Evolutionary conservation across 2,888 invertebrate species (phyloP).

Genomic region (Acrobasis consociella): DNA sequence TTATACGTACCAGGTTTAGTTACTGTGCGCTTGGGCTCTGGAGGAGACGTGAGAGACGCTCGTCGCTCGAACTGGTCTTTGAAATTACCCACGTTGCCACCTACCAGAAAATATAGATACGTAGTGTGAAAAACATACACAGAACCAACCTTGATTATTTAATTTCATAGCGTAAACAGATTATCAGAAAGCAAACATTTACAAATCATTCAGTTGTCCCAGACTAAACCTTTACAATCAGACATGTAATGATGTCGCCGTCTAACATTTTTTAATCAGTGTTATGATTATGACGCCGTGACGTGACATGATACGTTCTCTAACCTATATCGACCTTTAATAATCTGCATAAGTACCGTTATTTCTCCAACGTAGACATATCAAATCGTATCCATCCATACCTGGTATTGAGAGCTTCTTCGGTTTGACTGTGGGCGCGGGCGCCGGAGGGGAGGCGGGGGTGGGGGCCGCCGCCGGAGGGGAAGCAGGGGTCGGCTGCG

Average conservation of each 20-base stretch:
- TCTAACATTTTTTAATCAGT: background rate
- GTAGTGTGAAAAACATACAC: no score
- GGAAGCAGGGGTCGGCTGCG: slow-evolving; percentile 47
- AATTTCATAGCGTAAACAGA: no score
- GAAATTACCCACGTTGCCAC: slow-evolving; percentile 92
- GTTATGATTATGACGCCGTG: no score
- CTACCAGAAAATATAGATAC: slow-evolving; percentile 42
- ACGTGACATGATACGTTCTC: no score
- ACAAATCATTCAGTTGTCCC: no score
- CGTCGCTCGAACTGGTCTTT: slow-evolving; percentile 93
- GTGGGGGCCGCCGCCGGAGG: slow-evolving; percentile 38
- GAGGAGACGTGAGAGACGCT: slow-evolving; percentile 83
- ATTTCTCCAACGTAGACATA: no score
- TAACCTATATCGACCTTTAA: no score
- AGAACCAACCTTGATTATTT: no score
- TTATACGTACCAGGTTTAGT: slow-evolving; percentile 63
- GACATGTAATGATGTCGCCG: no score
- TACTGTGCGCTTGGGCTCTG: slow-evolving; percentile 69
- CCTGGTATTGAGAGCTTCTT: slow-evolving; percentile 91
- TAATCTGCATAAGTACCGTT: no score
- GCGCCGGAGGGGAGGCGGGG: slow-evolving; percentile 36
- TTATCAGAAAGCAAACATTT: no score
- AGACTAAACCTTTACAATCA: no score
- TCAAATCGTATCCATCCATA: slow-evolving; percentile 31
- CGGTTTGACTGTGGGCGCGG: slow-evolving; percentile 78